Percentiles rank a stretch among this genome's conserved stretches.
phyloP scores from a whole-genome alignment of 2,113 vertebrate species.

The Naja naja region DNA sequence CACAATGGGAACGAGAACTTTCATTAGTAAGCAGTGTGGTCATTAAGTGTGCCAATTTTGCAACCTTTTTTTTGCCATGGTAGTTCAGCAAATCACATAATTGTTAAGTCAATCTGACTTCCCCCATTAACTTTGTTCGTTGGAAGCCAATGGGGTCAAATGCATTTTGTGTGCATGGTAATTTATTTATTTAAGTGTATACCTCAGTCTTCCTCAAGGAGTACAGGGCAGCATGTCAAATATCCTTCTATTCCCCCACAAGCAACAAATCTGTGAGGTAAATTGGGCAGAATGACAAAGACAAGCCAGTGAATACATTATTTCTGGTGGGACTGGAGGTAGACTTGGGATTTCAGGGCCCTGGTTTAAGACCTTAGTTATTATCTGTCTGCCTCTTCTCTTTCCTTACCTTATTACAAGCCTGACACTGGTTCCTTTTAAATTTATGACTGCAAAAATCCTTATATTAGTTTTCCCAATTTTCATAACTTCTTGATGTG shows the following conservation, averaged over 20 bases:
- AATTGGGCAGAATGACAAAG: background rate
- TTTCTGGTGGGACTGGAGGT: background rate
- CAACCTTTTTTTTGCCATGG: background rate
- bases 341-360: background rate
- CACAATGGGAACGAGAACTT: background rate
- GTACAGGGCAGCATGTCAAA: background rate
- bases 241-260: background rate
- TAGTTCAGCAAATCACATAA: background rate
- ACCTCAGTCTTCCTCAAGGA: background rate
- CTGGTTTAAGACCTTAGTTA: background rate
- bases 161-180: background rate
- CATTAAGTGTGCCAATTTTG: background rate
- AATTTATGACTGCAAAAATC: background rate
- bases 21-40: background rate
- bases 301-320: background rate
- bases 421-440: background rate
- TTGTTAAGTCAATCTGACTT: background rate
- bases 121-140: background rate
- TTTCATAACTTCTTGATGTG: background rate
- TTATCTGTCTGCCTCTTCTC: background rate
- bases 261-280: background rate
- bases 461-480: background rate
- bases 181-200: background rate
- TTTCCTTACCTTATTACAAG: background rate
- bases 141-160: background rate